Conservation (phyloP, 1,140 invertebrate species). For the Megathymus violae region DNA sequence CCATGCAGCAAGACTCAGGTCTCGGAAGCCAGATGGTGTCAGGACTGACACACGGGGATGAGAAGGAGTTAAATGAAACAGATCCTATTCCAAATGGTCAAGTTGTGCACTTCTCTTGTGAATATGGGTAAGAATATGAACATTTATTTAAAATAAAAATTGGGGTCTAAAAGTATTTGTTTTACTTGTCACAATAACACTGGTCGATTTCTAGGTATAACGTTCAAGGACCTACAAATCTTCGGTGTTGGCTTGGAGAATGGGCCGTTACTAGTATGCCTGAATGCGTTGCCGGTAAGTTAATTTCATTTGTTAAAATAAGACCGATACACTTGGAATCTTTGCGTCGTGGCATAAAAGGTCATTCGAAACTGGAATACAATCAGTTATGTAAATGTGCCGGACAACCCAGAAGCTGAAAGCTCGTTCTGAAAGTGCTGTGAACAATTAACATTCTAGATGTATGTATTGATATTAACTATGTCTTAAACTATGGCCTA, state of each 20-base stretch:
- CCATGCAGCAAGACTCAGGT: constrained; percentile 68
- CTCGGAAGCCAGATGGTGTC: constrained; percentile 71
- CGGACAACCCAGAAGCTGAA: too few species aligned
- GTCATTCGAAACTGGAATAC: too few species aligned
- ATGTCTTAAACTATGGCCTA: too few species aligned
- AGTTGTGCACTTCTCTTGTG: constrained; percentile 87
- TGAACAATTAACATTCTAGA: too few species aligned
- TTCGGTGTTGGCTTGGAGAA: constrained; percentile 91
- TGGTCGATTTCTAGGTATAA: constrained; percentile 80
- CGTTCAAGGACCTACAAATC: constrained; percentile 87
- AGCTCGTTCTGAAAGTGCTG: too few species aligned
- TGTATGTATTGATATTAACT: too few species aligned
- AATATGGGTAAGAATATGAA: constrained; percentile 80
- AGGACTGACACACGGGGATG: constrained; percentile 64
- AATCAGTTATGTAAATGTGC: too few species aligned
- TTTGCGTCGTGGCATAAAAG: too few species aligned
- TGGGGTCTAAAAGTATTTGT: too few species aligned
- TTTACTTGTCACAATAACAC: not conserved
- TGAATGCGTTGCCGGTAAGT: constrained; percentile 88
- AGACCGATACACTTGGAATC: too few species aligned
- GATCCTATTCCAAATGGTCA: constrained; percentile 86
- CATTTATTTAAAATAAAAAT: too few species aligned
- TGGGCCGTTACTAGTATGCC: constrained; percentile 90
- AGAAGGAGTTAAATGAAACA: constrained; percentile 82
- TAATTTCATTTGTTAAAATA: not conserved